Percentiles rank a stretch among this genome's conserved stretches.
Conservation (phyloP, 1,140 invertebrate species). For the Dreissena polymorpha region DNA sequence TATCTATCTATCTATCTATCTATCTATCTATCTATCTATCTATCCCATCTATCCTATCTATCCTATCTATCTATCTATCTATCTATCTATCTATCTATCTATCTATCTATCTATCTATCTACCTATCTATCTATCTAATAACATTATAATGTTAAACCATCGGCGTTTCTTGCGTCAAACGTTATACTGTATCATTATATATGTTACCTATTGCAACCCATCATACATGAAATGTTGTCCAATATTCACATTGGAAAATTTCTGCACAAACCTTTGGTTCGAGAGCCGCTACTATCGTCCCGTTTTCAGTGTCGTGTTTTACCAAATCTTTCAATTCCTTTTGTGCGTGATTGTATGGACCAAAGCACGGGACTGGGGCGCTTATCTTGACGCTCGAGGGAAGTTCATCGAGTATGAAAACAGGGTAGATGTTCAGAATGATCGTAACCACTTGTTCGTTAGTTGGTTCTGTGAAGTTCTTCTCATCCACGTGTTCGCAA, state of each 20-base stretch:
- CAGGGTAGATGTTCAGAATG: slow-evolving; percentile 20
- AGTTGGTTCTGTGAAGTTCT: not conserved
- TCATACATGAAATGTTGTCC: not conserved
- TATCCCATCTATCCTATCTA: too few species aligned
- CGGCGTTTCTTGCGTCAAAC: too few species aligned
- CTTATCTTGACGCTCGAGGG: not conserved
- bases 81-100: too few species aligned
- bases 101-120: too few species aligned
- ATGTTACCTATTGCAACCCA: not conserved
- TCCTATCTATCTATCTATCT: too few species aligned
- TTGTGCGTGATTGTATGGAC: not conserved
- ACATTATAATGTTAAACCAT: too few species aligned
- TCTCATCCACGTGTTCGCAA: not conserved
- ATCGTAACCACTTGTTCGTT: not conserved
- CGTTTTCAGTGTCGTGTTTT: not conserved
- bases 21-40: too few species aligned
- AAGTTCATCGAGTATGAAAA: not conserved
- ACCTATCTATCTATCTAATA: too few species aligned
- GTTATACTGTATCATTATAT: too few species aligned
- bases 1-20: too few species aligned
- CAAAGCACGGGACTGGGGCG: not conserved
- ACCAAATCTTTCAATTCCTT: slow-evolving; percentile 1
- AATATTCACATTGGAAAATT: too few species aligned
- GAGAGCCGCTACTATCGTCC: not conserved
- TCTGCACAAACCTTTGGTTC: slow-evolving; percentile 20